phyloP scores from a whole-genome alignment of 1,140 invertebrate species.

The Drosophila kanapiae region DNA sequence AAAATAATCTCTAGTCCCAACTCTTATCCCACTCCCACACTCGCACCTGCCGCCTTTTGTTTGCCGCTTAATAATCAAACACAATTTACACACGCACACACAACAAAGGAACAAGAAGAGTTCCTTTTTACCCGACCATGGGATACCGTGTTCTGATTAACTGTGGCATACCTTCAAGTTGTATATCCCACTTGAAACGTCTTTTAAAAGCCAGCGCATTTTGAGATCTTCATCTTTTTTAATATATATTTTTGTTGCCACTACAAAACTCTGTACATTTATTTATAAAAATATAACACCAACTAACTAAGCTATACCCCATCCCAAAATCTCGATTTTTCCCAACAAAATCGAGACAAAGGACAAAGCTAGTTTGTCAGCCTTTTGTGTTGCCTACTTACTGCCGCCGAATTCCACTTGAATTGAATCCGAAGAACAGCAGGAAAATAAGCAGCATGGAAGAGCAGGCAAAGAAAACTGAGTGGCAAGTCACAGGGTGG shows the following conservation, averaged over 20 bases:
- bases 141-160: not conserved
- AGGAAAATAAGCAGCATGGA: constrained; percentile 7
- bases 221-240: no score
- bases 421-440: constrained; percentile 2
- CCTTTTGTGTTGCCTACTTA: constrained; percentile 47
- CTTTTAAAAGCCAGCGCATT: no score
- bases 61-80: constrained; percentile 56
- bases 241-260: no score
- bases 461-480: not conserved
- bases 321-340: not conserved
- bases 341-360: not conserved
- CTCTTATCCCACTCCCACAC: constrained; percentile 3
- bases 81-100: constrained; percentile 31
- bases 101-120: not conserved
- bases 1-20: constrained; percentile 30
- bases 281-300: no score
- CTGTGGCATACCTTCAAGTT: not conserved
- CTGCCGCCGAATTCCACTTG: constrained; percentile 5
- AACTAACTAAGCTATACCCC: no score
- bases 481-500: constrained; percentile 22
- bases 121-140: not conserved
- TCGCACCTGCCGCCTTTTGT: constrained; percentile 37
- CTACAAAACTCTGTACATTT: no score
- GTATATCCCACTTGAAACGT: no score
- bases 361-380: constrained; percentile 12